A percentile compares a stretch with the other conserved stretches of the same genome.
Conservation (phyloP, 2,888 invertebrate genomes). For the Chrysolina haemoptera region DNA sequence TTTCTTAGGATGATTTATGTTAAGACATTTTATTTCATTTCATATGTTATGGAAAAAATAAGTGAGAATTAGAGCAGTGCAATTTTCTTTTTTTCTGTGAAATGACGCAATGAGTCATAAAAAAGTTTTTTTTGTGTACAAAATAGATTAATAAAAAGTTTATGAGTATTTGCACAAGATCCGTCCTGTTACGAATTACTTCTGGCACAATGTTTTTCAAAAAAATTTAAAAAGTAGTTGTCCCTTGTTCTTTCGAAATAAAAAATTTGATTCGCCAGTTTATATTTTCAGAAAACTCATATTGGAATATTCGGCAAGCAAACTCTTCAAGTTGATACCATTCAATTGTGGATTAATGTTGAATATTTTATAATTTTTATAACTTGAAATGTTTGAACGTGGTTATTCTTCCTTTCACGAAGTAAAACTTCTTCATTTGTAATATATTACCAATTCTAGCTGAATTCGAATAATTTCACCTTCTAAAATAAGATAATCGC, state of each 20-base stretch:
- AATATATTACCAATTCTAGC: too few relatives aligned
- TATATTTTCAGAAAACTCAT: too few relatives aligned
- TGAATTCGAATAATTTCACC: too few relatives aligned
- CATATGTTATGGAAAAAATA: neutral
- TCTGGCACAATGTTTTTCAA: constrained; percentile 1
- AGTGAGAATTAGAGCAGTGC: neutral
- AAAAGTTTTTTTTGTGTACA: constrained; percentile 23
- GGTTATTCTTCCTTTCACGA: too few relatives aligned
- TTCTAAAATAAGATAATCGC: neutral
- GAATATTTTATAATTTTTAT: too few relatives aligned
- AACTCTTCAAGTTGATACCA: too few relatives aligned
- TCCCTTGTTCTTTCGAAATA: neutral
- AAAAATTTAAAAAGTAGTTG: neutral
- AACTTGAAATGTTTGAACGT: too few relatives aligned
- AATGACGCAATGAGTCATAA: neutral
- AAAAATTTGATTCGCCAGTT: too few relatives aligned
- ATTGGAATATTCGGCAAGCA: too few relatives aligned
- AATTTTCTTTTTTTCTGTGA: neutral
- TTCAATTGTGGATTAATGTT: too few relatives aligned
- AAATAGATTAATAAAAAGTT: constrained; percentile 33
- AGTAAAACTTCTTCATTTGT: too few relatives aligned
- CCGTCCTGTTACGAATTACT: constrained; percentile 50
- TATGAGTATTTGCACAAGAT: constrained; percentile 47
- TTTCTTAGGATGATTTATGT: neutral
- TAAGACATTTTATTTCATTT: neutral